Base-by-base conservation (phyloP, 2,888 invertebrate genomes). In the Cephus pulcher region DNA sequence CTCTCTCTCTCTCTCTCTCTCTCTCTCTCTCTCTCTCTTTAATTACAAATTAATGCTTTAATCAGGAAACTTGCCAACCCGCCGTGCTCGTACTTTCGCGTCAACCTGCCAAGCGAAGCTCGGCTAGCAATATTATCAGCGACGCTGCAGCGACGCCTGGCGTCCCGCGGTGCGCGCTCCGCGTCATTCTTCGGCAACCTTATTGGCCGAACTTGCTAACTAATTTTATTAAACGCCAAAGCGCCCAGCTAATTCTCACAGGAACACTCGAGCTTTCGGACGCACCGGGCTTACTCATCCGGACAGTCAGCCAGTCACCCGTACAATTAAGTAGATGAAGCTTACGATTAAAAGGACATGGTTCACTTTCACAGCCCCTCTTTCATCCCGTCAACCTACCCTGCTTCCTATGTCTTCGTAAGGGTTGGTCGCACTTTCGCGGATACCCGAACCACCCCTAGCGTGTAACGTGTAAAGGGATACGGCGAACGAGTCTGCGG, bases 31-130 rank as follows among this genome's bases (percentile, higher is more conserved):
- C 80, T 75, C 79, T 76, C 85, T 83, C 83, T 89, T 89, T 88
- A 89, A 89, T 89, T 88, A 86, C 82, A 87, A 89, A 89, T 88
- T 88, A 89, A 88, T 84, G 88, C 85, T 88, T 89, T 89, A 88
- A 89, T 89, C 89, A 88, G 86, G 87, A 88, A 88, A 89, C 88
- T 89, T 88, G 87, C 82, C 85, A 84, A 84, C 77, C 83, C 81
- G 80, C 81, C 80, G 23, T 9, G 82, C 81, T 81, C 87, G 85
- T 87, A 87, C 88, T 87, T 88, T 87, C 87, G 82, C 85, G 83
- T 84, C 84, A 83, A 83, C 84, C 81, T 80, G 76, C 74, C 78
- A 77, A 75, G 75, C 82, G 79, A n/a, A 79, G 80, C 69, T 78
- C 76, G 74, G 81, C 83, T 83, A 80, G 85, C 86, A 84, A 87